phyloP scores from a whole-genome alignment of 2,797 vertebrate species.

The Margarornis squamiger region DNA sequence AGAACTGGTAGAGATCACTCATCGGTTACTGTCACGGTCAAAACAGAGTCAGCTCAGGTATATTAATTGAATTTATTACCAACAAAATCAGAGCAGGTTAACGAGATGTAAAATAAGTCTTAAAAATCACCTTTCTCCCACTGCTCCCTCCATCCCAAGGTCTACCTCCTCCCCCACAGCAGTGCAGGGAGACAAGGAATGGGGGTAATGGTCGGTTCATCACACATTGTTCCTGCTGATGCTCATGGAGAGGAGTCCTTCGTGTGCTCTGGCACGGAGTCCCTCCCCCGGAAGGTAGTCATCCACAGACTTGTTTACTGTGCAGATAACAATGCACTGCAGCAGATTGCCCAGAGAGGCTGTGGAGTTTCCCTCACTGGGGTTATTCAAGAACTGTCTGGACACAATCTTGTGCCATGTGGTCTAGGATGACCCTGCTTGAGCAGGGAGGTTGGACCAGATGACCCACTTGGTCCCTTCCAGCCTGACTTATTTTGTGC shows the following conservation, averaged over 20 bases:
- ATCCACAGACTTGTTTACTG: not conserved
- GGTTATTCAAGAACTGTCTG: not conserved
- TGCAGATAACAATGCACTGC: not conserved
- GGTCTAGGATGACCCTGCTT: not conserved
- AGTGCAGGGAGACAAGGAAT: fast-evolving
- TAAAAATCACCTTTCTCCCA: not conserved
- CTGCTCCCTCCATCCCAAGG: not conserved
- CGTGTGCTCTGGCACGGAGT: not conserved
- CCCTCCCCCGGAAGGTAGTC: not conserved
- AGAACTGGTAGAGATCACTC: not conserved
- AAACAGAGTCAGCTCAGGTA: not conserved
- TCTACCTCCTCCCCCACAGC: not conserved
- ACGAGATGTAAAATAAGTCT: not conserved
- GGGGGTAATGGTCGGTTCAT: not conserved
- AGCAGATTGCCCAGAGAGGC: not conserved
- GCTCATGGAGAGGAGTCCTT: not conserved
- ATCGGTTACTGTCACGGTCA: not conserved
- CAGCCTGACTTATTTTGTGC: not conserved
- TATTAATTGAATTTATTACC: not conserved
- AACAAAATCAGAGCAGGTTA: not conserved
- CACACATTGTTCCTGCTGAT: not conserved
- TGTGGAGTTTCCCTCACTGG: not conserved
- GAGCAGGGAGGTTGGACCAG: not conserved
- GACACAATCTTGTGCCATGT: not conserved
- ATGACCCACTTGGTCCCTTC: not conserved